These are phyloP conservation scores for Neuroterus valhalla DNA, from an alignment of 1,140 invertebrate genomes.

Conservation along the genomic window DNA sequence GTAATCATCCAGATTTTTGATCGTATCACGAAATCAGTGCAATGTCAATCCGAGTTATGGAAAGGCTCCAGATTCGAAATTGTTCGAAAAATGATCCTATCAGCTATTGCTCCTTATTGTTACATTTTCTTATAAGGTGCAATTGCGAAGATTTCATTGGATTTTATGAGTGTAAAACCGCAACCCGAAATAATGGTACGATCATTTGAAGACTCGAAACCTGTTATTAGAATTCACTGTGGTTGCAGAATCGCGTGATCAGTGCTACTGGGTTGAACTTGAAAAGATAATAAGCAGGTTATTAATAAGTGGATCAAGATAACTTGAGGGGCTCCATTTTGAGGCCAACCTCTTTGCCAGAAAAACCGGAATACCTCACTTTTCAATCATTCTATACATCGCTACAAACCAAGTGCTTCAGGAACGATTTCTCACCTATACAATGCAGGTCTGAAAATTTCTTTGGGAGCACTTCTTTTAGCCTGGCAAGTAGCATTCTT, in stretches of 20 bases:
- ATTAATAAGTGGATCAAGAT: slow-evolving; percentile 7
- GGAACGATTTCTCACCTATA: too few relatives aligned
- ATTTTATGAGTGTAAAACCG: neutral
- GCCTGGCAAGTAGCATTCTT: too few relatives aligned
- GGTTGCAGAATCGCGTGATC: slow-evolving; percentile 11
- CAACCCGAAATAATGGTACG: neutral
- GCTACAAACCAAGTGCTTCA: too few relatives aligned
- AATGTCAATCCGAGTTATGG: too few relatives aligned
- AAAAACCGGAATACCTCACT: neutral
- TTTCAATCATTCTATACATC: neutral
- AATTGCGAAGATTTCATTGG: neutral
- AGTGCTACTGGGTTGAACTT: slow-evolving; percentile 13
- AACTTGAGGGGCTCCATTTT: slow-evolving; percentile 17
- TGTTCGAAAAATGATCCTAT: neutral
- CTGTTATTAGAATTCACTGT: slow-evolving; percentile 11
- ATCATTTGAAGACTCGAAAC: neutral
- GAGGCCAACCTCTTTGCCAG: slow-evolving; percentile 15
- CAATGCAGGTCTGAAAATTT: too few relatives aligned
- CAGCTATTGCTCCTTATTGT: neutral
- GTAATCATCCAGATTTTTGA: too few relatives aligned
- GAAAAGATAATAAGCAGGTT: neutral
- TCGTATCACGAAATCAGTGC: too few relatives aligned
- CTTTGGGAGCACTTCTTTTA: too few relatives aligned
- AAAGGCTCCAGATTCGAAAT: neutral
- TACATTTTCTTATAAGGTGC: neutral